These are phyloP conservation scores for Argyra leucocephala DNA, from an alignment of 2,888 invertebrate genomes.

Conservation along the genomic window DNA sequence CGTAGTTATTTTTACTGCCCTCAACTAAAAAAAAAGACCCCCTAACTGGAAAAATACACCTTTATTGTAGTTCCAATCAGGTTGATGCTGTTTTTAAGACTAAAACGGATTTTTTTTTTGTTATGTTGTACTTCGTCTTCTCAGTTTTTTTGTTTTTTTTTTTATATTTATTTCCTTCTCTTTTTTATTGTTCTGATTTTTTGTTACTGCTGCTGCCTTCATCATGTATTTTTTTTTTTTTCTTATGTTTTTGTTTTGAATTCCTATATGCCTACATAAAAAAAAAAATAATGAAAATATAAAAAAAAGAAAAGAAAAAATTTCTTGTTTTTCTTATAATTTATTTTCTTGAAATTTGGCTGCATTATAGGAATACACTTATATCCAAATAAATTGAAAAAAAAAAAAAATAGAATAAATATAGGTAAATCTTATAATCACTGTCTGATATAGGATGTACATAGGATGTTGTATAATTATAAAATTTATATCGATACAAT, in stretches of 20 bases:
- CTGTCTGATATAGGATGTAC: too few relatives aligned
- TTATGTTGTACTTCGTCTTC: neutral
- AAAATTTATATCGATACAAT: too few relatives aligned
- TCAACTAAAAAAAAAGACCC: neutral
- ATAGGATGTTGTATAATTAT: too few relatives aligned
- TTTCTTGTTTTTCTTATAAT: conserved; percentile 6
- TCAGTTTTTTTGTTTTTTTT: neutral
- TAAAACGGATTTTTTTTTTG: neutral
- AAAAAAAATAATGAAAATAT: neutral
- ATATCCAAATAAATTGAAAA: neutral
- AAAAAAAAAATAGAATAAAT: neutral
- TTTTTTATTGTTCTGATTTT: neutral
- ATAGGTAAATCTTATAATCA: too few relatives aligned
- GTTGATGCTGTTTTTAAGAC: conserved; percentile 6
- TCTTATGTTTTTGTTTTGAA: too few relatives aligned
- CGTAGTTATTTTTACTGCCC: conserved; percentile 1
- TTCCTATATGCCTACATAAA: conserved; percentile 6
- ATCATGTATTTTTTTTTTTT: neutral
- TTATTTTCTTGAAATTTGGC: conserved; percentile 4
- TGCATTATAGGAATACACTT: conserved; percentile 1
- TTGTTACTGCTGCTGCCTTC: conserved; percentile 3
- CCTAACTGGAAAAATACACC: conserved; percentile 1
- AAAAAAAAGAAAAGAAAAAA: neutral
- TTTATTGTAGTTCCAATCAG: conserved; percentile 6
- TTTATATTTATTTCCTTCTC: neutral